Evolutionary conservation across 1,140 invertebrate genomes (phyloP), one percentile per base, ranked within the genome.

Genomic region (Limonius californicus): DNA sequence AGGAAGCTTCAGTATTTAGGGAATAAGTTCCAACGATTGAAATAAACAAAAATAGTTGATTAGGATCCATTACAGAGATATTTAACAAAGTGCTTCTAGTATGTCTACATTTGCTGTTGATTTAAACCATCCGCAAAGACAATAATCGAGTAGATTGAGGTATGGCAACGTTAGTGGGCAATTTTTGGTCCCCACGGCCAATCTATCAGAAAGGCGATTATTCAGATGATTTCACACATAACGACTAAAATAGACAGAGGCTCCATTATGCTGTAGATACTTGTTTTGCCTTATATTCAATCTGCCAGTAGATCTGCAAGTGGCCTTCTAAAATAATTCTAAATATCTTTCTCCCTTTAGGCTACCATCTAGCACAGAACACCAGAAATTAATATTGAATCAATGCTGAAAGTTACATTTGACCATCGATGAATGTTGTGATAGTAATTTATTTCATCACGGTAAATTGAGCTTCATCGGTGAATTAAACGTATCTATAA

Each of bases 361-460:
- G 2, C n/a, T 7, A 39, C n/a, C 11, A n/a, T 39, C n/a, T 12
- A 39, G 2, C n/a, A 11, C n/a, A 39, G 2, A 11, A n/a, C 35
- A 39, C 35, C 35, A 39, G 7, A 39, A 7, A 12, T 39, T 2
- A 39, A 1, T 12, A n/a, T 14, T 32, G 11, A 32, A 32, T 32
- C 27, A n/a, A 39, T 12, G 11, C 11, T 2, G 35, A 6, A 12
- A 39, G 3, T 43, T 62, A 45, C 35, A 27, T 57, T 19, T 15
- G 16, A 47, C 60, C 19, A 62, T 45, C 42, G 59, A 16, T 57
- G 54, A 20, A 21, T 39, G 21, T 56, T 62, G 39, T 62, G 60
- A 27, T 14, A 30, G 30, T 62, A 57, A 18, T 62, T 57, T 20
- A 62, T 32, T 23, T 19, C 60, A 47, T 62, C 27, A 14, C 42